These are phyloP conservation scores for Patella vulgata DNA, from an alignment of 1,140 invertebrate genomes.

Conservation along the genomic window DNA sequence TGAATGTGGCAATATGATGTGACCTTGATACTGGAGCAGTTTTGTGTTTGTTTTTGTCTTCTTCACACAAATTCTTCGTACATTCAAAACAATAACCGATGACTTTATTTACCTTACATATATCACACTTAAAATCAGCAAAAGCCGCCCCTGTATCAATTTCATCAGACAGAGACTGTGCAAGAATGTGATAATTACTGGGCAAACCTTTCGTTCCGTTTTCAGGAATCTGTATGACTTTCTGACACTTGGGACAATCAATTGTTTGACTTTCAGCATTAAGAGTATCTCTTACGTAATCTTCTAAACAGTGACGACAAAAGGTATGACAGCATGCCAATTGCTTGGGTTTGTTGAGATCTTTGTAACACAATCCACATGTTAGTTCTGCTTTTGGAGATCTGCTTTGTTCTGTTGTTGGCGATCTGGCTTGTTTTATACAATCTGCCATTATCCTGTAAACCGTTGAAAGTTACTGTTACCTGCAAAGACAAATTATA, in stretches of 20 bases:
- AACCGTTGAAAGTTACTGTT: no score
- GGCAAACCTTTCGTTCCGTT: neutral
- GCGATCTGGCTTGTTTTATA: no score
- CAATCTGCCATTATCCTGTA: no score
- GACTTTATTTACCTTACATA: neutral
- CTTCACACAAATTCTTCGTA: conserved; percentile 1
- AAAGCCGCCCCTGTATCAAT: neutral
- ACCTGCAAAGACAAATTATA: no score
- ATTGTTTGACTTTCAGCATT: neutral
- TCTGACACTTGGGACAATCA: conserved; percentile 7
- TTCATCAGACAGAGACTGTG: neutral
- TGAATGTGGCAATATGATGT: conserved; percentile 7
- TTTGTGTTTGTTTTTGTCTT: conserved; percentile 6
- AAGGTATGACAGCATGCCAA: conserved; percentile 11
- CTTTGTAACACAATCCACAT: conserved; percentile 7
- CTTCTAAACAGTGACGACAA: conserved; percentile 3
- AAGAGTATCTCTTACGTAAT: conserved; percentile 3
- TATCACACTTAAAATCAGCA: conserved; percentile 4
- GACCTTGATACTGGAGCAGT: neutral
- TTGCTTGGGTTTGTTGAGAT: conserved; percentile 8
- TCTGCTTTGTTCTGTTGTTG: neutral
- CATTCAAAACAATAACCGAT: conserved; percentile 11
- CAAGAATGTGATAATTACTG: conserved; percentile 8
- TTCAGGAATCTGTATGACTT: neutral
- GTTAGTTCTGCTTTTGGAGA: neutral